Base-by-base conservation (phyloP, 2,888 invertebrate genomes). In the Dasypolia templi region DNA sequence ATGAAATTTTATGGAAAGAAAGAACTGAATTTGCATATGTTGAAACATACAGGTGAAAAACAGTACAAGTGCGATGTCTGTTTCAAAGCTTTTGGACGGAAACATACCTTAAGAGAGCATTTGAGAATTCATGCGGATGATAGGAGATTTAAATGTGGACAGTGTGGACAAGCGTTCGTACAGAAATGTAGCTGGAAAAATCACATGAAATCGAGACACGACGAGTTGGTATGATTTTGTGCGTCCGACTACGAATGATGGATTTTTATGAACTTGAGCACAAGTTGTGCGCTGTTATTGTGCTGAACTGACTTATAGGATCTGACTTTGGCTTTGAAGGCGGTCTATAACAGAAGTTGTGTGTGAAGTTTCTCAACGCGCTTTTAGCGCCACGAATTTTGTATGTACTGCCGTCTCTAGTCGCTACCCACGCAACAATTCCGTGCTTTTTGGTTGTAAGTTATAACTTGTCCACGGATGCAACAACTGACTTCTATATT, bases 41-140 rank as follows among this genome's bases (percentile, higher is more conserved):
- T 81, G 7, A 86, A 72, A 32, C 86, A 86, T 55, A 86, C 86
- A 14, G 86, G 87, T 3, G 71, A 72, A 0, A 87, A 82, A 11
- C 51, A 53, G 1, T 77, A 72, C 12, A 67, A 11, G 14, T 86
- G 86, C 53, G 81, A 70, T 9, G 49, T 87, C 1, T 86, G 86
- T 46, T 35, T 49, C 3, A 86, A 87, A 58, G 61, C 76, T 5
- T 86, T 66, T 73, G 81, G 72, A 17, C 69, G 82, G 2, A 82
- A 71, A 32, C 56, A 77, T 46, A 79, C 84, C 0, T 56, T 86
- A 44, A 75, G 42, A 22, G 77, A 86, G 26, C 86, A 86, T 73
- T 19, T 87, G 22, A 71, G 78, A 14, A 86, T 86, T 49, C 86
- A 86, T 58, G 72, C 75, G 0, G 72, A 86, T 12, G 84, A 84